A percentile compares a stretch with the other conserved stretches of the same genome.
These are phyloP conservation scores for Agrotis exclamationis DNA, from an alignment of 2,888 invertebrate species.

Conservation along the genomic window DNA sequence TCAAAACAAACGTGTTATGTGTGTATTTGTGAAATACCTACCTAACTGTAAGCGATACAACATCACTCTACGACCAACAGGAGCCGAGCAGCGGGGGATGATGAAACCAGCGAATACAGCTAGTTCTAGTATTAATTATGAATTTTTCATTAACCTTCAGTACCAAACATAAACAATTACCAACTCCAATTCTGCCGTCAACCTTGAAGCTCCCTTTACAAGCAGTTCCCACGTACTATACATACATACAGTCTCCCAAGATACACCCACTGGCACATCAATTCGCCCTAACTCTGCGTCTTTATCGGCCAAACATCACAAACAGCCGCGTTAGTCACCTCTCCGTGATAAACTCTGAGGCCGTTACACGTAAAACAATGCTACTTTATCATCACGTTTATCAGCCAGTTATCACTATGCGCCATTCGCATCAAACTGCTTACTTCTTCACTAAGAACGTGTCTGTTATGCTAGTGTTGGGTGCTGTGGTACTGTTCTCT, in stretches of 20 bases:
- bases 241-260: conserved; percentile 39
- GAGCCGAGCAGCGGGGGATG: too few species aligned
- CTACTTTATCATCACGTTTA: conserved; percentile 69
- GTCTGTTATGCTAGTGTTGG: conserved; percentile 45
- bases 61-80: too few species aligned
- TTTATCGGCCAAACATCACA: conserved; percentile 65
- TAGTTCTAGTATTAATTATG: too few species aligned
- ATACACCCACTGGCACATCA: conserved; percentile 62
- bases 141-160: background rate
- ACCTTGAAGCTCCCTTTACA: background rate
- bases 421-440: conserved; percentile 67
- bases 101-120: too few species aligned
- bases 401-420: conserved; percentile 66
- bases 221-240: conserved; percentile 60
- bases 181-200: conserved; percentile 1
- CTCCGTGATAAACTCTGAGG: conserved; percentile 73
- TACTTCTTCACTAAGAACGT: conserved; percentile 62
- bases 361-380: conserved; percentile 71
- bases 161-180: background rate
- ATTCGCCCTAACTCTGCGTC: conserved; percentile 58
- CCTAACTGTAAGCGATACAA: too few species aligned
- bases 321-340: conserved; percentile 72
- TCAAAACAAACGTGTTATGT: too few species aligned
- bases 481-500: conserved; percentile 21
- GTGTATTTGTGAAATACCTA: too few species aligned